phyloP scores from a whole-genome alignment of 2,797 vertebrate species.

The Anguilla anguilla region DNA sequence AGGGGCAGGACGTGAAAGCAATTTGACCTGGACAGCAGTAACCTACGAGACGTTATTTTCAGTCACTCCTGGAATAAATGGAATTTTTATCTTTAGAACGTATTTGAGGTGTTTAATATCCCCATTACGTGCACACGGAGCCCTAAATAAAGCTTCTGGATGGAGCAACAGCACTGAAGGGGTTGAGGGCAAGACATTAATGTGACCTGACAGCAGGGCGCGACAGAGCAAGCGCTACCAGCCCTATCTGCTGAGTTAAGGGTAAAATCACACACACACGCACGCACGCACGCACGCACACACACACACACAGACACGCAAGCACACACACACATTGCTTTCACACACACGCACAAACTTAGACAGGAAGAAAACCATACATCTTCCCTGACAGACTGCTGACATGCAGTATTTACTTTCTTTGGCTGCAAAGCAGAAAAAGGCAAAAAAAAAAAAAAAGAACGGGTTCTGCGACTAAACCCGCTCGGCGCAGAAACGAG shows the following conservation, averaged over 20 bases:
- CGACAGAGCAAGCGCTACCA: neutral
- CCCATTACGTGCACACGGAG: neutral
- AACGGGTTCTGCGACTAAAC: constrained; percentile 56
- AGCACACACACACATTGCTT: neutral
- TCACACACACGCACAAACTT: neutral
- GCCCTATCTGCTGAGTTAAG: neutral
- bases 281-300: too few species aligned
- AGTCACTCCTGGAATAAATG: neutral
- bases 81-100: neutral
- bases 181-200: neutral
- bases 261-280: neutral
- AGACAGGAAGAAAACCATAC: neutral
- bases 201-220: neutral
- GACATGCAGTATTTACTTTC: constrained; percentile 26
- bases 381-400: constrained; percentile 21
- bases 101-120: neutral
- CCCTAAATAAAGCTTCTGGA: neutral
- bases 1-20: neutral
- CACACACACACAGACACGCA: neutral
- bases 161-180: neutral
- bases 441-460: constrained; percentile 6
- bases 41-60: constrained; percentile 4
- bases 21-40: neutral
- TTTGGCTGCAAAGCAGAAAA: constrained; percentile 17
- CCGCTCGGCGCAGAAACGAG: constrained; percentile 6